These are phyloP conservation scores for Lepidurus arcticus DNA, from an alignment of 1,140 invertebrate genomes.

Conservation along the genomic window DNA sequence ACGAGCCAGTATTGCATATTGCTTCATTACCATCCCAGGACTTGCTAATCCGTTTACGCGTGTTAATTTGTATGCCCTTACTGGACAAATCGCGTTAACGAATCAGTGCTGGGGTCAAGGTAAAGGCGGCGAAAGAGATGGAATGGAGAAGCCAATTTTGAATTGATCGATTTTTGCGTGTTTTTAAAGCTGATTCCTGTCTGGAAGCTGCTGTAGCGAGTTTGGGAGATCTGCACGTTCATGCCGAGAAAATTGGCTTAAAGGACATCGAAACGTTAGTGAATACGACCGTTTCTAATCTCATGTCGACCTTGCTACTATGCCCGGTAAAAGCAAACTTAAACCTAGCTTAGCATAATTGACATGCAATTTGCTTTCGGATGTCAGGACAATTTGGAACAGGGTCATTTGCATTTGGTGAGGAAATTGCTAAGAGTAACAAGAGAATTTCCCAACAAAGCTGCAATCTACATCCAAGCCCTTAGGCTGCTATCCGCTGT, in stretches of 20 bases:
- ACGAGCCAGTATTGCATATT: conserved; percentile 89
- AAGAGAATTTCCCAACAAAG: conserved; percentile 49
- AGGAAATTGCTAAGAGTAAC: conserved; percentile 67
- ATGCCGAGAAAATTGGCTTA: background rate
- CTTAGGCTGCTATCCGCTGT: conserved; percentile 66
- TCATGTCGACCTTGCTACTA: conserved; percentile 76
- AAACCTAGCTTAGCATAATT: conserved; percentile 23
- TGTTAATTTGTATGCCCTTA: conserved; percentile 77
- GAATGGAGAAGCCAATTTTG: conserved; percentile 22
- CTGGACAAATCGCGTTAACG: conserved; percentile 78
- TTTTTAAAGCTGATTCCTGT: conserved; percentile 76
- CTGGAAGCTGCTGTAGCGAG: conserved; percentile 67
- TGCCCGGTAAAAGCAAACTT: conserved; percentile 62
- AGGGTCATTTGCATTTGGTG: conserved; percentile 70
- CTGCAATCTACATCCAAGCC: conserved; percentile 60
- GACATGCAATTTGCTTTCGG: conserved; percentile 38
- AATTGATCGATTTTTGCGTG: conserved; percentile 26
- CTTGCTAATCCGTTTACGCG: conserved; percentile 66
- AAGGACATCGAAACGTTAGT: background rate
- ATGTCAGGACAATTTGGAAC: conserved; percentile 70
- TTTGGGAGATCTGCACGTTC: conserved; percentile 61
- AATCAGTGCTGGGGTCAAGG: conserved; percentile 90
- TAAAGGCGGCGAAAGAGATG: conserved; percentile 42
- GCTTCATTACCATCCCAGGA: conserved; percentile 92
- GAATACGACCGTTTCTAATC: conserved; percentile 47